A percentile compares a stretch with the other conserved stretches of the same genome.
Conservation (phyloP, 1,140 invertebrate species). For the Nilaparvata lugens region DNA sequence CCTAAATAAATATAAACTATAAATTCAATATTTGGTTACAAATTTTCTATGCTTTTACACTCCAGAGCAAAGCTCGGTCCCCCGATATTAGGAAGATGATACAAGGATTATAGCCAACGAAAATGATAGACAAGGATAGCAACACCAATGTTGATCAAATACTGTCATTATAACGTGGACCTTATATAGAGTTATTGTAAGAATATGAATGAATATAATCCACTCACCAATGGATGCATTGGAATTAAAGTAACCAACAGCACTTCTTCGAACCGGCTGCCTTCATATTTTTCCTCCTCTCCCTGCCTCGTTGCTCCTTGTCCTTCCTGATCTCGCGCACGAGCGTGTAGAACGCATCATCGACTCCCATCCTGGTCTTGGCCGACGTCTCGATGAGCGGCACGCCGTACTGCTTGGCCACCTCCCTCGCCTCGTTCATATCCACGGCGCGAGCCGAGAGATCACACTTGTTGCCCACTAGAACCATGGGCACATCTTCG, state of each 20-base stretch:
- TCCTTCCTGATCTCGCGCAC: conserved; percentile 77
- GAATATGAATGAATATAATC: no score
- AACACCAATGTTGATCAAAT: no score
- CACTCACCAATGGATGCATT: background rate
- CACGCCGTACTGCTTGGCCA: conserved; percentile 90
- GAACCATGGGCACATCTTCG: conserved; percentile 92
- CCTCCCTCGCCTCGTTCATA: conserved; percentile 70
- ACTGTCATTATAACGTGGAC: no score
- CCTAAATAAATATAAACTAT: no score
- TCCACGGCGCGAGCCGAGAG: conserved; percentile 66
- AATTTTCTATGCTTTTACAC: no score
- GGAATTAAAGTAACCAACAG: conserved; percentile 25
- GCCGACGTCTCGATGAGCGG: conserved; percentile 99
- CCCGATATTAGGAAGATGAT: no score
- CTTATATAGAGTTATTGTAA: no score
- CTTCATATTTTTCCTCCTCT: conserved; percentile 21
- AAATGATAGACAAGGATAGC: no score
- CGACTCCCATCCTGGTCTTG: conserved; percentile 95
- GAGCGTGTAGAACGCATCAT: conserved; percentile 97
- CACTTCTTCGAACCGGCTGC: conserved; percentile 18
- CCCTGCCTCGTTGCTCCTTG: conserved; percentile 24
- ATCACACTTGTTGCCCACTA: conserved; percentile 99
- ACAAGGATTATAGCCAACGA: no score
- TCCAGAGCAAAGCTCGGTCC: no score
- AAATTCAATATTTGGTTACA: no score